These are phyloP conservation scores for Phorcus lineatus DNA, from an alignment of 2,888 invertebrate species.

Conservation along the genomic window DNA sequence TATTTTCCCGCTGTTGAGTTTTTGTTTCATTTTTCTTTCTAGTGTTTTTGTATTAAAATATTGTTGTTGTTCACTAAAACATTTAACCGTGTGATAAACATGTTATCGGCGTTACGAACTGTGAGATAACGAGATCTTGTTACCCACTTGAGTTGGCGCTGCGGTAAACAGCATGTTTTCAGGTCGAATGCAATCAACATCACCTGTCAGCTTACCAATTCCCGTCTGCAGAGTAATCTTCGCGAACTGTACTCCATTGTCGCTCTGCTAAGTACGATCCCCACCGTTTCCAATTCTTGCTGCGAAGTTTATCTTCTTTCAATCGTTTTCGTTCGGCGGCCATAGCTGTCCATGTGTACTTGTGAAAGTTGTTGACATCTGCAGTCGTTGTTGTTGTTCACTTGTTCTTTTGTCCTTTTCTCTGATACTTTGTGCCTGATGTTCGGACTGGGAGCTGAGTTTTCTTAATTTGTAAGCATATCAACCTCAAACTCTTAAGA, in stretches of 20 bases:
- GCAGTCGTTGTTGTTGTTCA: background rate
- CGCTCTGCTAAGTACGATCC: constrained; percentile 73
- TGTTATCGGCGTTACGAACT: too few relatives aligned
- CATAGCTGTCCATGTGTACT: constrained; percentile 30
- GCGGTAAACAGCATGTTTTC: background rate
- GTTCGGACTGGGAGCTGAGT: too few relatives aligned
- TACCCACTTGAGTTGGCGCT: background rate
- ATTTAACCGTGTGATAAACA: too few relatives aligned
- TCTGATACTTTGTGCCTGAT: too few relatives aligned
- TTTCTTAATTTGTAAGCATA: too few relatives aligned
- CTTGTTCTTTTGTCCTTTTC: too few relatives aligned
- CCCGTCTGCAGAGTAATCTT: constrained; percentile 73
- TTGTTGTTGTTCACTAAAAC: too few relatives aligned
- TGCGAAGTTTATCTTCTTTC: constrained; percentile 61
- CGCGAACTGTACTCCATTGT: constrained; percentile 76
- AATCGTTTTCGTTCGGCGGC: constrained; percentile 60
- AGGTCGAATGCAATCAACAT: background rate
- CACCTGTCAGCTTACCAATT: constrained; percentile 58
- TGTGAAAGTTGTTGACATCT: background rate
- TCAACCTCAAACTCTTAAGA: too few relatives aligned
- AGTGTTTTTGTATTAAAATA: too few relatives aligned
- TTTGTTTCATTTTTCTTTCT: too few relatives aligned
- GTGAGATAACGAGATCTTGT: too few relatives aligned
- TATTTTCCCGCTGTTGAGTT: too few relatives aligned
- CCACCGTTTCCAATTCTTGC: constrained; percentile 73